Evolutionary conservation across 2,113 vertebrate genomes (phyloP), one percentile per base, ranked within the genome.

Genomic region (Podocnemis expansa): DNA sequence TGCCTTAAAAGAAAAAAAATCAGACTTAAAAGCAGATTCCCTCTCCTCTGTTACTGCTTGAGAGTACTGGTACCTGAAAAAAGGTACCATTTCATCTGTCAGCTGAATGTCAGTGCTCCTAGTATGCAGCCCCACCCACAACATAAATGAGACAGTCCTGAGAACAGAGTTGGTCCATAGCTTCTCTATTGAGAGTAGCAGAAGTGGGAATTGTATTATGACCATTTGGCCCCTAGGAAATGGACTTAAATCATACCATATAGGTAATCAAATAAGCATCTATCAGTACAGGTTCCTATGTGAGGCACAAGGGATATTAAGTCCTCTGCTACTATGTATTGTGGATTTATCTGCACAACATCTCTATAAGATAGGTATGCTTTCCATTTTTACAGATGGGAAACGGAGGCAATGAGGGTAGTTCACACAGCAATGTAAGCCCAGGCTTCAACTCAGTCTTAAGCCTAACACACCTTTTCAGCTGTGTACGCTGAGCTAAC

Each of bases 401-500:
- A 90, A 96, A 94, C 78, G 8, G 78, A 90, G 88, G 52, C 82
- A 82, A 54, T 0, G 16, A 84, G 88, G 16, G 41, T 70, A 21
- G 79, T 11, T 13, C 29, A 76, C 73, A 45, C 24, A 29, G 13
- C 54, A 85, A 1, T 1, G 34, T 13, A 24, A 47, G 1, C 34
- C 76, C 21, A 67, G 6, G 41, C 67, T 56, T 56, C 47, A 58
- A 86, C 38, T 51, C 52, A 84, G 58, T 51, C 34, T 41, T 11
- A 38, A 38, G 60, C 60, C 63, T 70, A 38, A 70, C 19, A 16
- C 19, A 4, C 63, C 34, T 70, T 38, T n/a, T 21, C n/a, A 38
- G n/a, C 63, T 63, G 34, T 31, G 14, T 14, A 67, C 60, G 38
- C 9, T 70, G 17, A 10, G 17, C 63, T 70, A 19, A 70, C n/a